Base-by-base conservation (phyloP, 2,797 vertebrate species). In the Chrysocyon brachyurus region DNA sequence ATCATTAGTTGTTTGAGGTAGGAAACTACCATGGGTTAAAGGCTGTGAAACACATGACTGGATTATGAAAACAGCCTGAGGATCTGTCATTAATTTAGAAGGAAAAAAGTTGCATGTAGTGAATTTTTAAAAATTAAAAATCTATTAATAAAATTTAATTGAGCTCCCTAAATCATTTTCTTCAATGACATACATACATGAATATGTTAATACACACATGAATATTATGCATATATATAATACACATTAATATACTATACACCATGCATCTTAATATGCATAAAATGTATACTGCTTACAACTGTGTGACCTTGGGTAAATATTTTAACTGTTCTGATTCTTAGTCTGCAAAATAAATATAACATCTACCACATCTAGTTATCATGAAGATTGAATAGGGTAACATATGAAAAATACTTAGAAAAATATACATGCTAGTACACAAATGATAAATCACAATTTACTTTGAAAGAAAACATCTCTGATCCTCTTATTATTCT, bases 381-480 rank as follows among this genome's bases (percentile, higher is more conserved):
- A 68, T 22, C 33, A 11, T 46, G 28, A 75, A 16, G 5, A 49
- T 63, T 72, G n/a, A 56, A 49, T 33, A 77, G n/a, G 5, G 49
- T 52, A 57, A 26, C 10, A 14, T 59, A 70, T 72, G 21, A 31
- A 92, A 72, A 26, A 2, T 61, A 70, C 15, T 83, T 63, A 78
- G 19, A 81, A 89, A 78, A 78, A 52, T 75, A 81, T 9, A 54
- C 16, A 16, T 66, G 19, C n/a, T 70, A 56, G 61, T 61, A n/a
- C 52, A 81, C 14, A 22, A 87, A 82, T 75, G 28, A 87, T 14
- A 88, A 84, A 72, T 64, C 10, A 72, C 16, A 83, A n/a, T 84
- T 93, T 72, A 63, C 31, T 88, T 79, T 73, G 49, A 15, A 57
- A 70, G 33, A 73, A 92, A 96, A 85, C 40, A 12, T n/a, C 36